A percentile compares a stretch with the other conserved stretches of the same genome.
Conservation (phyloP, 2,888 invertebrate species). For the Hemistola chrysoprasaria region DNA sequence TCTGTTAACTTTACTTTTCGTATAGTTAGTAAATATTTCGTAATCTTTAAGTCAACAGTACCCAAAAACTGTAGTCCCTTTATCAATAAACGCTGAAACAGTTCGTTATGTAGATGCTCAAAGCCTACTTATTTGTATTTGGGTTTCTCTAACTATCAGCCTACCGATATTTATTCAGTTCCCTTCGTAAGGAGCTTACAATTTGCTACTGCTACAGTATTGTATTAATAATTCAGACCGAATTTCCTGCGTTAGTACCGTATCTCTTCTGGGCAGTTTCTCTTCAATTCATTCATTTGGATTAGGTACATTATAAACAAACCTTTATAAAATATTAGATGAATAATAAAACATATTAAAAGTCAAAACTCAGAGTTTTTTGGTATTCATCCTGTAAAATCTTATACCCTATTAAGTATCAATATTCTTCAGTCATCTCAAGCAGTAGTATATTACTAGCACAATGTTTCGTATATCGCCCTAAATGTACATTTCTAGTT, state of each 20-base stretch:
- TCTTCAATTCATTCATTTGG: constrained; percentile 55
- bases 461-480: no score
- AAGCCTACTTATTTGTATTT: constrained; percentile 37
- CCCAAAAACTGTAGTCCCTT: constrained; percentile 16
- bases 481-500: background rate
- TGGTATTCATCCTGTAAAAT: no score
- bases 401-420: no score
- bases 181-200: constrained; percentile 73
- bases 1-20: background rate
- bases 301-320: constrained; percentile 47
- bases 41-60: constrained; percentile 6
- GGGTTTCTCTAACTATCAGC: constrained; percentile 49
- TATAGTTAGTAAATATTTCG: background rate
- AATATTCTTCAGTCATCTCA: no score
- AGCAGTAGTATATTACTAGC: no score
- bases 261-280: constrained; percentile 68
- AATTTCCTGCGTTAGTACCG: constrained; percentile 54
- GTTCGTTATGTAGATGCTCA: constrained; percentile 28
- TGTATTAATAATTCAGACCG: constrained; percentile 74
- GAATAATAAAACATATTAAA: constrained; percentile 9
- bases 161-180: constrained; percentile 68
- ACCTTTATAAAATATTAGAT: constrained; percentile 21
- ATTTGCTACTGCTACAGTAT: constrained; percentile 65
- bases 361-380: constrained; percentile 9
- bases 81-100: constrained; percentile 24